Base-by-base conservation (phyloP, 2,888 invertebrate species). In the Dorcus hopei region DNA sequence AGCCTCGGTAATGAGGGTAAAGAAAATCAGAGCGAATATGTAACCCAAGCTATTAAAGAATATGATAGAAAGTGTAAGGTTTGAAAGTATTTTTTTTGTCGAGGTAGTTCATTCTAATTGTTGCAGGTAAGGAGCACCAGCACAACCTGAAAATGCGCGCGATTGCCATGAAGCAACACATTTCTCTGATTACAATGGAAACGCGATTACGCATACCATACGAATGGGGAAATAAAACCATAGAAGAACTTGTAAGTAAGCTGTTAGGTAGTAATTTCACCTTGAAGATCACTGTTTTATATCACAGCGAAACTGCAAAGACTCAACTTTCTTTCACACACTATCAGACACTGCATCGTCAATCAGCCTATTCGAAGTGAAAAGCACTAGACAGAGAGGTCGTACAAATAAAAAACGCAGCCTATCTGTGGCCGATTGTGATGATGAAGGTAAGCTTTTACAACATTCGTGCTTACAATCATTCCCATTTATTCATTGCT, bases 241-340 rank as follows among this genome's bases (percentile, higher is more conserved):
- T 65, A 49, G 57, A 39, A 16, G 66, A 66, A 59, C 51, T 66
- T 9, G 69, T 69, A 61, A 63, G 64, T 62, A 50, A 19, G 14
- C 11, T 8, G 9, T 19, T 43, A 39, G 11, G 23, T 9, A 5
- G 16, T 6, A 14, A n/a, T 49, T 38, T 33, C 7, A 6, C n/a
- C 6, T 6, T 33, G 19, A 3, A 33, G 3, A 19, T 14, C 4
- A 7, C n/a, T 9, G 23, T 33, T 38, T 45, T 33, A 14, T 23
- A 3, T 23, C 45, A 9, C 45, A 45, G 45, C 9, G 3, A 23
- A 23, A 45, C 9, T 23, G 3, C 16, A 9, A 45, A 45, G 58
- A 58, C 8, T 38, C 49, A n/a, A 48, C 50, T 8, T 42, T 38
- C 5, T 52, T 39, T 16, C 38, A 53, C 9, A 53, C 43, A 6